A percentile compares a stretch with the other conserved stretches of the same genome.
These are phyloP conservation scores for Actenoides hombroni DNA, from an alignment of 2,113 vertebrate genomes.

Conservation along the genomic window DNA sequence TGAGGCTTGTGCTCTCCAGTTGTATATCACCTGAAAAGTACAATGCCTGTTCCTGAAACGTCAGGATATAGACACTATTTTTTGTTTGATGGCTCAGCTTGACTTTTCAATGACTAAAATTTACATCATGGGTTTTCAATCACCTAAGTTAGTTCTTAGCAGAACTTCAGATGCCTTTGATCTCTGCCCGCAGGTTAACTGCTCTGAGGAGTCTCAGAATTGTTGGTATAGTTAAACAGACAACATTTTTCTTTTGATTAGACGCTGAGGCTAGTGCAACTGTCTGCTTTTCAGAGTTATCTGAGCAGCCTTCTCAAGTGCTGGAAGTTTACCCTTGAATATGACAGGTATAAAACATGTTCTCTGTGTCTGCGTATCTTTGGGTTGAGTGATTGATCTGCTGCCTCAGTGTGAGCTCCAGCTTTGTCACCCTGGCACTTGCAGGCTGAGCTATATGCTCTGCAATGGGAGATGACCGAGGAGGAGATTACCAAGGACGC, in stretches of 20 bases:
- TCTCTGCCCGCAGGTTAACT: neutral
- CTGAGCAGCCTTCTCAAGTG: neutral
- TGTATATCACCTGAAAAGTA: slow-evolving; percentile 28
- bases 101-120: slow-evolving; percentile 49
- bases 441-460: neutral
- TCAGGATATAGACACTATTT: neutral
- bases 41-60: slow-evolving; percentile 18
- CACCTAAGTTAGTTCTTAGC: neutral
- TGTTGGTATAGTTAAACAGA: slow-evolving; percentile 65
- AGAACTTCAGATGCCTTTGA: slow-evolving; percentile 33
- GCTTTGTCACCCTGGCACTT: slow-evolving; percentile 27
- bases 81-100: slow-evolving; percentile 33
- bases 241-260: slow-evolving; percentile 67
- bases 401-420: slow-evolving; percentile 19
- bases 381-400: slow-evolving; percentile 65
- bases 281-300: slow-evolving; percentile 59
- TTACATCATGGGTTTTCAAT: slow-evolving; percentile 16
- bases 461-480: neutral
- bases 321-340: slow-evolving; percentile 72
- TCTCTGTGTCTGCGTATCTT: slow-evolving; percentile 59
- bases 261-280: slow-evolving; percentile 51
- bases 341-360: slow-evolving; percentile 69
- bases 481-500: neutral
- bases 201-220: neutral
- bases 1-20: neutral